Percentiles rank a stretch among this genome's conserved stretches.
Evolutionary conservation across 2,113 vertebrate species (phyloP).

Genomic region (Sinocyclocheilus rhinocerous): DNA sequence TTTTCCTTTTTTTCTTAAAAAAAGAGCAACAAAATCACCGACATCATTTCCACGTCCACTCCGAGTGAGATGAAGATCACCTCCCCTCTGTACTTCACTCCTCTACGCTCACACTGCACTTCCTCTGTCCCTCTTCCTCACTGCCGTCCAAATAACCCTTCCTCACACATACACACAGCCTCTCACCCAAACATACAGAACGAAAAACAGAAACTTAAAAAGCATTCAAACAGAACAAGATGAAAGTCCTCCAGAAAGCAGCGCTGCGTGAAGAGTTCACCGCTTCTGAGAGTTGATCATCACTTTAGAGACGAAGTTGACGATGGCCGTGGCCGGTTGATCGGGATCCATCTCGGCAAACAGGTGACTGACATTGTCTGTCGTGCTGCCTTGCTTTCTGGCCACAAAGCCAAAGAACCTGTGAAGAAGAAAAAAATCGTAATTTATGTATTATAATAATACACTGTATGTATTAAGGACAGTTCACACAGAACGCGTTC

Average conservation of each 20-base stretch:
- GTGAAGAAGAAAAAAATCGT: conserved; percentile 26
- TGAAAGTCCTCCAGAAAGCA: conserved; percentile 60
- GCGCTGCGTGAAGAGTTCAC: conserved; percentile 76
- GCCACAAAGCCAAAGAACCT: conserved; percentile 98
- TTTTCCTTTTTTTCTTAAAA: conserved; percentile 61
- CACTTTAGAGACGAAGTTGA: conserved; percentile 95
- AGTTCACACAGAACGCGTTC: no score
- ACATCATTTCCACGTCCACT: conserved; percentile 63
- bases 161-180: conserved; percentile 32
- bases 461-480: no score
- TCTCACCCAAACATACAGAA: conserved; percentile 35
- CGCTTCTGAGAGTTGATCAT: conserved; percentile 91
- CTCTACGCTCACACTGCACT: conserved; percentile 82
- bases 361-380: conserved; percentile 97
- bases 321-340: conserved; percentile 93
- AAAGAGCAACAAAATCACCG: conserved; percentile 62
- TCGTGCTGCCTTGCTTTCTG: conserved; percentile 96
- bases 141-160: conserved; percentile 77
- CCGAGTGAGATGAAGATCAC: conserved; percentile 63
- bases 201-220: conserved; percentile 36
- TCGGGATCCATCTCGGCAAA: conserved; percentile 94
- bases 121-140: conserved; percentile 84
- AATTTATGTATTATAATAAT: background rate
- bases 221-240: conserved; percentile 56
- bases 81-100: conserved; percentile 71